Evolutionary conservation across 2,888 invertebrate species (phyloP), one percentile per base, ranked within the genome.

Genomic region (Bellardia pandia): DNA sequence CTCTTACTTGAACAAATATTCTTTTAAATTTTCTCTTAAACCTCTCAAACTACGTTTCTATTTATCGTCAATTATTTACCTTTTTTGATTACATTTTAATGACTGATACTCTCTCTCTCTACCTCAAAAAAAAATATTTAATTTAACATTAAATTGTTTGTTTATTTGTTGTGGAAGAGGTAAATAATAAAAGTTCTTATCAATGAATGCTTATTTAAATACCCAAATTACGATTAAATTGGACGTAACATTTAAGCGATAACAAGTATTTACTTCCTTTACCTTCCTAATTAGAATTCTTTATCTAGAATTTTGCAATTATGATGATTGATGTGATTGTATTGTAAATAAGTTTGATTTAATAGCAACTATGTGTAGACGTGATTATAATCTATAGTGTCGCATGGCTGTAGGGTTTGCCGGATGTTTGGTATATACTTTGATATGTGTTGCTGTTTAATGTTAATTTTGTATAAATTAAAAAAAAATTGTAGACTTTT

Each of bases 231-330:
- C 3, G 23, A 23, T 13, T 58, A 58, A 58, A 30, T 53, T 8
- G 16, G 30, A 58, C 58, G 30, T 11, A 58, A 58, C 58, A 30
- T 58, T 13, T 13, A 11, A 11, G 3, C 11, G 58, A 8, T 30
- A 8, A 8, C 11, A 4, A 58, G 8, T 0, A 53, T 53, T 58
- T 30, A 4, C 58, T 58, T 58, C 58, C 51, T 51, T n/a, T n/a
- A 6, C 6, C 51, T 51, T n/a, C 58, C 23, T 58, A 30, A 58
- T 58, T 58, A 69, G 48, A 51, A 69, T 53, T 51, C 37, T n/a
- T 69, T 69, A 53, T 53, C 69, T 37, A 51, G 4, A 5, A 4
- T 37, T 53, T 69, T 0, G 51, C 30, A 66, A 66, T 69, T 48
- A 9, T 33, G n/a, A 33, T 51, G n/a, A 37, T 53, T 51, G 53